Conservation (phyloP, 2,888 invertebrate species). For the Idaea aversata region DNA sequence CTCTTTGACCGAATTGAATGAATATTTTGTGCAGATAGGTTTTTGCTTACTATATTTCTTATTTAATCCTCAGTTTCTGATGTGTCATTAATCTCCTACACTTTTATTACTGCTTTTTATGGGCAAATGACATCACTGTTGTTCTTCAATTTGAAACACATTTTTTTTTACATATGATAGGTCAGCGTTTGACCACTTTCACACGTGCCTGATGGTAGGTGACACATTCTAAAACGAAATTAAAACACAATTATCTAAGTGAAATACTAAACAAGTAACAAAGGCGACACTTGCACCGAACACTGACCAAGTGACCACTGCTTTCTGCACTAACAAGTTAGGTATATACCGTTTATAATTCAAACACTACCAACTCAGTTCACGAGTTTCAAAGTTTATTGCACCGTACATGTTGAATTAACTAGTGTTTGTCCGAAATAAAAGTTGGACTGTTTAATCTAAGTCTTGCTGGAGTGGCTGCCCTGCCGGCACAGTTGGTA, state of each 20-base stretch:
- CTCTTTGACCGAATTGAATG: neutral
- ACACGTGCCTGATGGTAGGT: too few relatives aligned
- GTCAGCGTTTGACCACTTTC: too few relatives aligned
- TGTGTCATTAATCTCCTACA: too few relatives aligned
- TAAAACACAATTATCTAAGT: slow-evolving; percentile 12
- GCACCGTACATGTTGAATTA: slow-evolving; percentile 22
- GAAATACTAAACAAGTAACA: slow-evolving; percentile 7
- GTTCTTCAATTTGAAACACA: too few relatives aligned
- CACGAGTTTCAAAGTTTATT: slow-evolving; percentile 21
- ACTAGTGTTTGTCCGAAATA: slow-evolving; percentile 20
- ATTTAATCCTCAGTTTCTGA: too few relatives aligned
- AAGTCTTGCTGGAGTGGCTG: neutral
- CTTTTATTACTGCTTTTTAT: too few relatives aligned
- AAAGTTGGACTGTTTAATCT: slow-evolving; percentile 11
- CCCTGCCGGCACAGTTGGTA: neutral
- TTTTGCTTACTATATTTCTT: too few relatives aligned
- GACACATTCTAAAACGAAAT: slow-evolving; percentile 3
- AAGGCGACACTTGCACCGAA: slow-evolving; percentile 14
- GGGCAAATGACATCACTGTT: too few relatives aligned
- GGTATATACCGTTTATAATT: slow-evolving; percentile 16
- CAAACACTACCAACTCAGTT: slow-evolving; percentile 15
- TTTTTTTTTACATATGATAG: too few relatives aligned
- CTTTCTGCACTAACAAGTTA: slow-evolving; percentile 13
- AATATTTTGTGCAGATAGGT: too few relatives aligned
- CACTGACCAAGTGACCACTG: slow-evolving; percentile 16